Evolutionary conservation across 2,797 vertebrate species (phyloP), one percentile per base, ranked within the genome.

Genomic region (Margarornis squamiger): DNA sequence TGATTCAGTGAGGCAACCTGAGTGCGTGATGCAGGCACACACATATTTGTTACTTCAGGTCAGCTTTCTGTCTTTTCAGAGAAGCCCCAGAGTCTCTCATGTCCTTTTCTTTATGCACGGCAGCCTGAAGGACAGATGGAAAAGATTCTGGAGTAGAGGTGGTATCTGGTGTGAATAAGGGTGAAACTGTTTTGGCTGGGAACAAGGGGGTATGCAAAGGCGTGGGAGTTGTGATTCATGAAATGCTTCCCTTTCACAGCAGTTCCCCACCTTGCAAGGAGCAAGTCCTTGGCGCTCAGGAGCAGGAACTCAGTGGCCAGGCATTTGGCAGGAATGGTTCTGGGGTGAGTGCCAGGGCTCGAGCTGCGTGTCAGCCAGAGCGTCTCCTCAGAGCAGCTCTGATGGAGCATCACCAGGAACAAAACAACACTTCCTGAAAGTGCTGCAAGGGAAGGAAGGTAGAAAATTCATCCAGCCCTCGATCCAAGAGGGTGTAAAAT

Each of bases 341-440:
- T 91, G 84, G 62, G 87, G 51, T 72, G 70, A 66, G 26, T 1
- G 62, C 75, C 73, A 48, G 29, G 51, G 38, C 61, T 68, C 12
- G 34, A 85, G 54, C 68, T 74, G 72, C 1, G 0, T 39, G 72
- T 78, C 86, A 92, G 84, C 72, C 91, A 88, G 65, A 93, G 21
- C 20, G 10, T 57, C 81, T 93, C 85, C 85, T 89, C 49, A 30
- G 74, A 92, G 57, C 65, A 80, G 73, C 72, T 66, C 84, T 41
- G 45, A 68, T 75, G 91, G 87, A 96, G 66, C 38, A 68, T 48
- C 84, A 93, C 68, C 81, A 80, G 72, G 38, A 94, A 85, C 54
- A 87, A 92, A 86, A 76, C 29, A 49, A 30, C 63, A 20, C 63
- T 93, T 92, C 84, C 84, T 94, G 75, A 87, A 92, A 84, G 63